Evolutionary conservation across 2,797 vertebrate genomes (phyloP).

Genomic region (Zenarchopterus dispar): DNA sequence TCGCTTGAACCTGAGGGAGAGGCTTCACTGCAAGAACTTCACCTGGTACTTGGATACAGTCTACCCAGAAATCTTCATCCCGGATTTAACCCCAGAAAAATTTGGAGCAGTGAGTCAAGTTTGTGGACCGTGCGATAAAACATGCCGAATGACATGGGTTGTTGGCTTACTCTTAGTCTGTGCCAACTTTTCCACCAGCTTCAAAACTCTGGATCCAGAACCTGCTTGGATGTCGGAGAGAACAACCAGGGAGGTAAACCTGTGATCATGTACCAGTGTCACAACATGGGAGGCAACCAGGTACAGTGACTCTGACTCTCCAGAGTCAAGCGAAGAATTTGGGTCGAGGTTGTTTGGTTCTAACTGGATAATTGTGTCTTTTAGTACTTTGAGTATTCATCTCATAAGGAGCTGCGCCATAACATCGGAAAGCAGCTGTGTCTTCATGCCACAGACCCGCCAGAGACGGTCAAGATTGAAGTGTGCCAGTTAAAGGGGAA

Average conservation of each 20-base stretch:
- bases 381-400: slow-evolving; percentile 94
- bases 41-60: slow-evolving; percentile 94
- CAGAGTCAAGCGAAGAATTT: fast-evolving
- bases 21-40: slow-evolving; percentile 94
- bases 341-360: not conserved
- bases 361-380: slow-evolving; percentile 47
- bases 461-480: slow-evolving; percentile 78
- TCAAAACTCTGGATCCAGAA: slow-evolving; percentile 85
- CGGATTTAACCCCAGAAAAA: slow-evolving; percentile 86
- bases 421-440: slow-evolving; percentile 94
- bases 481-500: slow-evolving; percentile 86
- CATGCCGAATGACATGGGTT: not conserved
- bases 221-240: slow-evolving; percentile 92
- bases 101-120: slow-evolving; percentile 89
- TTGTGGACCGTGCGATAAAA: not conserved
- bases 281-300: slow-evolving; percentile 98
- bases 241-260: slow-evolving; percentile 90
- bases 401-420: slow-evolving; percentile 91
- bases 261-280: slow-evolving; percentile 93
- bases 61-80: slow-evolving; percentile 95
- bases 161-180: not conserved
- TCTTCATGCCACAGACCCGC: slow-evolving; percentile 73
- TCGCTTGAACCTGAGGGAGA: slow-evolving; percentile 88
- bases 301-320: slow-evolving; percentile 63
- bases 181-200: slow-evolving; percentile 78